Percentiles rank a stretch among this genome's conserved stretches.
Conservation (phyloP, 2,113 vertebrate genomes). For the Columba livia region DNA sequence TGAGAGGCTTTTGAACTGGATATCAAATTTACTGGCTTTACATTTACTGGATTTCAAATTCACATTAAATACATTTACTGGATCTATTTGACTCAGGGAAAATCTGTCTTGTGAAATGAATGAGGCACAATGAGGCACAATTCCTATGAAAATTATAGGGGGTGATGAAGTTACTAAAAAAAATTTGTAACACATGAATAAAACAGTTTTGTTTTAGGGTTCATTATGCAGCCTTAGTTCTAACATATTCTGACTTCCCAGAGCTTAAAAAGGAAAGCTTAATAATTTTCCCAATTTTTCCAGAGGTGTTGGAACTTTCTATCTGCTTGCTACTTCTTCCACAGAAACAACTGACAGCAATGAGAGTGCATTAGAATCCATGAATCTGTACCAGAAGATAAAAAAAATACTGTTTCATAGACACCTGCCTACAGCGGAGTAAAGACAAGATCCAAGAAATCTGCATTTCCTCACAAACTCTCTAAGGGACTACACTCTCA, state of each 20-base stretch:
- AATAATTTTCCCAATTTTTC: background rate
- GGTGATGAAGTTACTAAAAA: background rate
- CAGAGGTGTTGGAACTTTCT: background rate
- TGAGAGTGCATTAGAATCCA: background rate
- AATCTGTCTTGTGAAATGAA: background rate
- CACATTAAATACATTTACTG: background rate
- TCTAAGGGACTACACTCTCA: background rate
- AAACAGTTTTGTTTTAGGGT: background rate
- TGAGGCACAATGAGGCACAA: background rate
- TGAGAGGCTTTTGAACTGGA: background rate
- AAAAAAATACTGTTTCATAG: background rate
- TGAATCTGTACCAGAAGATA: background rate
- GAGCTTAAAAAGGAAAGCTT: background rate
- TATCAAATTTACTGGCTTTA: background rate
- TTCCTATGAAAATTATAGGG: background rate
- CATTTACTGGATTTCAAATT: background rate
- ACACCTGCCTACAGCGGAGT: background rate
- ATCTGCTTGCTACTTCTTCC: background rate
- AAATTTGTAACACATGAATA: background rate
- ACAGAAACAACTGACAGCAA: background rate
- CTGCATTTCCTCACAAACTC: background rate
- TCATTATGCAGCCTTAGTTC: background rate
- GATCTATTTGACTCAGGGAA: background rate
- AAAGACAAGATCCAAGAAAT: background rate
- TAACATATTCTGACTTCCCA: background rate